phyloP scores from a whole-genome alignment of 2,113 vertebrate genomes.

The Zosterops borbonicus region DNA sequence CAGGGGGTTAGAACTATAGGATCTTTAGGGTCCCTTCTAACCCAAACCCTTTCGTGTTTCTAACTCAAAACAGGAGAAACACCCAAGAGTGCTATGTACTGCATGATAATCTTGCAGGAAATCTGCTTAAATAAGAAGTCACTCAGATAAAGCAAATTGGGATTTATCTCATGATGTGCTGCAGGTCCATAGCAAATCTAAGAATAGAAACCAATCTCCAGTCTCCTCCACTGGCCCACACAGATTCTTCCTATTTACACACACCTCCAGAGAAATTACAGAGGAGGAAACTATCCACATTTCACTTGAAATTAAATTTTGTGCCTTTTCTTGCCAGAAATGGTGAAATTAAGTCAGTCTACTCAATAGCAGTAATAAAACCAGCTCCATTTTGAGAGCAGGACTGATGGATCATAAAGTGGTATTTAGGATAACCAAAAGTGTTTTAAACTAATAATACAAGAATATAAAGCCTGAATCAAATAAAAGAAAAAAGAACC shows the following conservation, averaged over 20 bases:
- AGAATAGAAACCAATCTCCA: neutral
- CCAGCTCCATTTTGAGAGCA: neutral
- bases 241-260: neutral
- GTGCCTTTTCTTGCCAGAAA: neutral
- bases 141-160: neutral
- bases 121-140: neutral
- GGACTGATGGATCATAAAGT: neutral
- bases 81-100: neutral
- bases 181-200: neutral
- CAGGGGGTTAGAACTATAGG: neutral
- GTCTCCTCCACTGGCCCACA: neutral
- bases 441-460: neutral
- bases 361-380: constrained; percentile 20
- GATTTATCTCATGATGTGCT: neutral
- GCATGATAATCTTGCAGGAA: neutral
- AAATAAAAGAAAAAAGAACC: neutral
- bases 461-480: neutral
- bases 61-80: neutral
- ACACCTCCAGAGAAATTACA: constrained; percentile 15
- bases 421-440: neutral
- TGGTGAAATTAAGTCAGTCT: neutral
- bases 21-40: neutral
- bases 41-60: neutral
- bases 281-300: neutral
- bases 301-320: neutral